Percentiles rank a stretch among this genome's conserved stretches.
phyloP scores from a whole-genome alignment of 2,888 invertebrate species.

The Synanthedon andrenaeformis region DNA sequence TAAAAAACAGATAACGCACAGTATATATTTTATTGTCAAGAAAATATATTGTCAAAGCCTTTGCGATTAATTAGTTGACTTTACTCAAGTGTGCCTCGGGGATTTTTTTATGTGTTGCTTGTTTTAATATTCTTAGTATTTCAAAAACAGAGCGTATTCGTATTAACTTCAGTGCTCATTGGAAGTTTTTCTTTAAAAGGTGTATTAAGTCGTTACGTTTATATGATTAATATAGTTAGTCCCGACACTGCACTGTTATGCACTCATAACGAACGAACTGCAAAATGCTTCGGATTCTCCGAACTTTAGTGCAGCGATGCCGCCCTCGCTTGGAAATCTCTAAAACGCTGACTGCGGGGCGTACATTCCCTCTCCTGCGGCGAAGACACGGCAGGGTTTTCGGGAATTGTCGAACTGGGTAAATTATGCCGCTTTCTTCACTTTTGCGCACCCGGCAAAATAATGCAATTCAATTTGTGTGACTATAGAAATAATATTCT shows the following conservation, averaged over 20 bases:
- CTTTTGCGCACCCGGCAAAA: conserved; percentile 56
- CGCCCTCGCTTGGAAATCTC: conserved; percentile 48
- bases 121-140: too few relatives aligned
- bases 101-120: conserved; percentile 20
- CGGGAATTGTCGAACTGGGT: conserved; percentile 56
- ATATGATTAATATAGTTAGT: conserved; percentile 30
- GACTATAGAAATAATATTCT: conserved; percentile 8
- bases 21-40: conserved; percentile 61
- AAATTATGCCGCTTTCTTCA: conserved; percentile 55
- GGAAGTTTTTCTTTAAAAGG: neutral
- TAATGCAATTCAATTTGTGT: conserved; percentile 56
- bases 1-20: conserved; percentile 41
- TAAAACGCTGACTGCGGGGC: conserved; percentile 60
- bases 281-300: conserved; percentile 60
- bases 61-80: conserved; percentile 53
- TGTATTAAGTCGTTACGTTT: conserved; percentile 11
- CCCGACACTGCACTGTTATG: conserved; percentile 25
- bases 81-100: conserved; percentile 33
- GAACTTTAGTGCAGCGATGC: conserved; percentile 50
- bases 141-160: too few relatives aligned
- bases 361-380: conserved; percentile 49
- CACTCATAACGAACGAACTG: conserved; percentile 62
- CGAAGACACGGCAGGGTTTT: conserved; percentile 54
- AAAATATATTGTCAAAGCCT: conserved; percentile 62
- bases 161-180: too few relatives aligned